Evolutionary conservation across 2,888 invertebrate genomes (phyloP), one percentile per base, ranked within the genome.

Genomic region (Blastobasis adustella): DNA sequence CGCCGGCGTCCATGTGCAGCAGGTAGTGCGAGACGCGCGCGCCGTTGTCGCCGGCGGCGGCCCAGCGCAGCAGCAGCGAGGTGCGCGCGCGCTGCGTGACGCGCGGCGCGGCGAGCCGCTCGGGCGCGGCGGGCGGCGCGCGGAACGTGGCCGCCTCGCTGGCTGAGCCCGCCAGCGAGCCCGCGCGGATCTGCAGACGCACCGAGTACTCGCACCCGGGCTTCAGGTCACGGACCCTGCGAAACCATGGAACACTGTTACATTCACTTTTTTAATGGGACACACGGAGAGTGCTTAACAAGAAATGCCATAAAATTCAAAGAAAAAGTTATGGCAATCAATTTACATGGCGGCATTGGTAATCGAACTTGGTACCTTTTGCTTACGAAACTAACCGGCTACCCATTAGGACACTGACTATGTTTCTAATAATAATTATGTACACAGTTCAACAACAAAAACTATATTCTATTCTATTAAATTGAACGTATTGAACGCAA

Each of bases 171-270:
- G 92, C 92, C 57, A 93, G 73, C 70, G 92, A 93, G 60, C 95
- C 94, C 58, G 94, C 81, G 67, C 93, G 92, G 62, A 95, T 94
- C 79, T 94, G 94, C 59, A 95, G 88, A 67, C 95, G 93, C 62
- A 96, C 93, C 55, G 93, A 92, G 82, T 96, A 97, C 73, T 95
- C 95, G 73, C 94, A 94, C n/a, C 95, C 95, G 9, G 97, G 96
- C 74, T 93, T 92, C 67, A 97, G 87, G 80, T 96, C 96, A 76
- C 95, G 93, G 57, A 97, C 93, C 64, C 89, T 89, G 70, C 4
- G 57, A 57, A 5, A 1, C 44, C 10, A 49, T 46, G 37, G 45
- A n/a, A 51, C 6, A 52, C 37, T 23, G 23, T 23, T 23, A n/a
- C n/a, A n/a, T n/a, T n/a, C n/a, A n/a, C n/a, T n/a, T n/a, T n/a